Conservation (phyloP, 2,113 vertebrate species). For the Zosterops lateralis region DNA sequence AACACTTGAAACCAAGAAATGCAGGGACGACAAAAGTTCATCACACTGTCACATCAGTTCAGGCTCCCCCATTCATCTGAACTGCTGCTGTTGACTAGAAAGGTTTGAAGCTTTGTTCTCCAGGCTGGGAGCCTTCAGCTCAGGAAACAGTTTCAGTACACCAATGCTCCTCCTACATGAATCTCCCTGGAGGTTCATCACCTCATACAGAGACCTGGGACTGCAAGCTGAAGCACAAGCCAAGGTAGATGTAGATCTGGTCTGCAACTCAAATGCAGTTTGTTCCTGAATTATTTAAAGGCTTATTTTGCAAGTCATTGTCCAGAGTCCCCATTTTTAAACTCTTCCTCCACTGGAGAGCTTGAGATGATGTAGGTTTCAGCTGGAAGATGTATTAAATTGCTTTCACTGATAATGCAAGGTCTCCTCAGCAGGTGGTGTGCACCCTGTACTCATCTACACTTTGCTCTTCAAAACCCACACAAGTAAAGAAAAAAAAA, state of each 20-base stretch:
- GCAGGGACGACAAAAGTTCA: background rate
- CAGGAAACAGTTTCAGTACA: background rate
- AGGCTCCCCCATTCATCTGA: background rate
- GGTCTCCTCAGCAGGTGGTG: background rate
- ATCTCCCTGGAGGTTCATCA: background rate
- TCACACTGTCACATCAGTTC: background rate
- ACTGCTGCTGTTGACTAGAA: background rate
- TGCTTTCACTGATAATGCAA: background rate
- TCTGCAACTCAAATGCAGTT: background rate
- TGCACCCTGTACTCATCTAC: background rate
- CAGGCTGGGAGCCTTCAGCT: background rate
- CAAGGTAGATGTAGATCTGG: background rate
- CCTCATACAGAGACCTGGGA: background rate
- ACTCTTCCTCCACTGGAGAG: background rate
- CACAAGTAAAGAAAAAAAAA: background rate
- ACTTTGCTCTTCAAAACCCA: background rate
- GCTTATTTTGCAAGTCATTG: background rate
- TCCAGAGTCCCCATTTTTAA: background rate
- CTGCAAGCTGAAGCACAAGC: background rate
- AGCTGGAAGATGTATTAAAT: background rate
- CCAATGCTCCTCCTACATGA: fast-evolving
- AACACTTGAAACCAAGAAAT: too few relatives aligned
- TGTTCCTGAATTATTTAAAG: background rate
- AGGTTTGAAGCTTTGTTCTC: background rate
- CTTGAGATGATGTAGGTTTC: background rate